Conservation (phyloP, 2,113 vertebrate genomes). For the Parus major region DNA sequence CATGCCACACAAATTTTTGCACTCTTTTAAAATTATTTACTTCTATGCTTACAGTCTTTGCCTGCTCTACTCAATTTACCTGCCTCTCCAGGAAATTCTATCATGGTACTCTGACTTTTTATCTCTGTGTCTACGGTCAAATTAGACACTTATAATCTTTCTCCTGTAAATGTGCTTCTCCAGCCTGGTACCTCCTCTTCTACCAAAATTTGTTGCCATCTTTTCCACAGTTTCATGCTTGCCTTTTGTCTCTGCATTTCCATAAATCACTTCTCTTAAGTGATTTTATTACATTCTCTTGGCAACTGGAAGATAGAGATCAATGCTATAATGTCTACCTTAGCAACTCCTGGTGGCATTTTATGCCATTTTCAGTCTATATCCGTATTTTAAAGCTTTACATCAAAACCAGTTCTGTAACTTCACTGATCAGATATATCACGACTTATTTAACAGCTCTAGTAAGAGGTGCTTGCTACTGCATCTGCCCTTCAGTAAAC, state of each 20-base stretch:
- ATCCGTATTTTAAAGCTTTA: neutral
- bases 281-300: neutral
- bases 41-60: neutral
- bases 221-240: neutral
- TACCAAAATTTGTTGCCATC: neutral
- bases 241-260: neutral
- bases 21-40: neutral
- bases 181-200: neutral
- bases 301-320: neutral
- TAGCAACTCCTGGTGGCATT: neutral
- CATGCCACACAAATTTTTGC: neutral
- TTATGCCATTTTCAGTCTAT: neutral
- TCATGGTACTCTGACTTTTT: neutral
- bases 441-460: neutral
- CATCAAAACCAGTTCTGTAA: neutral
- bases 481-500: neutral
- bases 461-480: neutral
- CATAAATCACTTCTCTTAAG: neutral
- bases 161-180: neutral
- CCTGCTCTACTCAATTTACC: rapidly evolving
- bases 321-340: neutral
- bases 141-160: neutral
- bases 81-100: neutral
- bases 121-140: neutral
- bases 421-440: neutral